Base-by-base conservation (phyloP, 2,888 invertebrate species). In the Erebia epiphron region DNA sequence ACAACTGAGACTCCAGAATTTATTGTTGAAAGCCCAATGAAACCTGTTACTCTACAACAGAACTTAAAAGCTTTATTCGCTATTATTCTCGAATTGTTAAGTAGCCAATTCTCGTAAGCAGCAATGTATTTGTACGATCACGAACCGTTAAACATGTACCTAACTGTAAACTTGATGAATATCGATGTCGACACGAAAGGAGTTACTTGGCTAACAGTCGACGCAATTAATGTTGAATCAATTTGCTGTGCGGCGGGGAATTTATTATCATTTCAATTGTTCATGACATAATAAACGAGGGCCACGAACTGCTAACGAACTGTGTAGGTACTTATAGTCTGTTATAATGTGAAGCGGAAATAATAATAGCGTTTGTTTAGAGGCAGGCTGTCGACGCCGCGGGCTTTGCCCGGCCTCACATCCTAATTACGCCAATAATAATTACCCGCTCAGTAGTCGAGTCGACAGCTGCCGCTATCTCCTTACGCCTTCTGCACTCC, bases 391-490 rank as follows among this genome's bases (percentile, higher is more conserved):
- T 82, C 87, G 86, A 83, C 90, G 89, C 90, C 89, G 86, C 88
- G 84, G 89, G 89, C 86, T 75, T 75, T 78, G 84, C 81, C 82
- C 85, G 83, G 83, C 82, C 86, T 86, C 91, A 88, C 91, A 91
- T 91, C 91, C 92, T 92, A 91, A 92, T 92, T 92, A 91, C 88
- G 89, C 88, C 89, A 88, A 89, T 91, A 90, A 91, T 92, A 90
- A 92, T 92, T 91, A 90, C 87, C 86, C 86, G 85, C 87, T 75
- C 86, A 88, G 88, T 85, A 86, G 82, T 79, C 82, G 83, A 85
- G 67, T 71, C 72, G 74, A 71, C 77, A 89, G 90, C 88, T 86
- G 79, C 74, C 69, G 76, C 74, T 75, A 76, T 72, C 77, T 74
- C 77, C 73, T 82, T 80, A 77, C 80, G 78, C 75, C 80, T 82